Evolutionary conservation across 2,797 vertebrate species (phyloP).

Genomic region (Mionectes olivaceus): DNA sequence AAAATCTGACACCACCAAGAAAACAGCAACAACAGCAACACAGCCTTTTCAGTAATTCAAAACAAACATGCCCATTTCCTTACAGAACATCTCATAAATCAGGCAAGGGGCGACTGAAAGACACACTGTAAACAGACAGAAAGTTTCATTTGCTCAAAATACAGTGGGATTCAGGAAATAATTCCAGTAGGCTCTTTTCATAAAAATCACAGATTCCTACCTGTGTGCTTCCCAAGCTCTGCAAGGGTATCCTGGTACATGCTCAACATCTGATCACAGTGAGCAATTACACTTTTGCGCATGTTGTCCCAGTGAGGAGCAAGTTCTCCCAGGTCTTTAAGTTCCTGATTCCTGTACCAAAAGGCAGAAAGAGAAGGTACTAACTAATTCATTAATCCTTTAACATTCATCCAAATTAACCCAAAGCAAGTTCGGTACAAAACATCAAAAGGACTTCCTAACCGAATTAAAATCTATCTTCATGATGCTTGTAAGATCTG

Average conservation of each 20-base stretch:
- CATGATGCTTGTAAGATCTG: neutral
- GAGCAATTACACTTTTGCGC: slow-evolving; percentile 90
- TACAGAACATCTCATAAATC: neutral
- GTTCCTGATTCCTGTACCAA: slow-evolving; percentile 88
- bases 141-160: neutral
- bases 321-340: slow-evolving; percentile 93
- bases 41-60: neutral
- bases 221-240: slow-evolving; percentile 91
- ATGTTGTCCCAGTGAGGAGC: slow-evolving; percentile 98
- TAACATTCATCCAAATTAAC: neutral
- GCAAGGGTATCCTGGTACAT: slow-evolving; percentile 92
- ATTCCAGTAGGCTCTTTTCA: neutral
- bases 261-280: slow-evolving; percentile 90
- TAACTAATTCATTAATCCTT: neutral
- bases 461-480: neutral
- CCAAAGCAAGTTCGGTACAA: neutral
- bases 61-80: neutral
- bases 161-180: neutral
- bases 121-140: neutral
- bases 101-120: neutral
- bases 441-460: neutral
- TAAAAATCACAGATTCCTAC: slow-evolving; percentile 2
- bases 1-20: neutral
- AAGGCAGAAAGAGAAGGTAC: neutral
- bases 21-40: neutral